phyloP scores from a whole-genome alignment of 2,113 vertebrate genomes.

The Sebastes schlegelii region DNA sequence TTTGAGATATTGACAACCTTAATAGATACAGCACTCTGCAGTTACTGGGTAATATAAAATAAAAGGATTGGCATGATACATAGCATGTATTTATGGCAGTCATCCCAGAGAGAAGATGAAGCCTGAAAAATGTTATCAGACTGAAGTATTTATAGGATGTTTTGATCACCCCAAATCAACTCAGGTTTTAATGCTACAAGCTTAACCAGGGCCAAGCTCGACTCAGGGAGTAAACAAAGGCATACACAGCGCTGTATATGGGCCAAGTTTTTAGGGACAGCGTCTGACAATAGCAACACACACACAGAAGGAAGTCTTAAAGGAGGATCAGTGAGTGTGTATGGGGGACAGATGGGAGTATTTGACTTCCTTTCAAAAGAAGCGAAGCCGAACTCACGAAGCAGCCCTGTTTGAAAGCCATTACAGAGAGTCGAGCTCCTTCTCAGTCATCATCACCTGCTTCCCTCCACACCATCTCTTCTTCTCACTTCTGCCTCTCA shows the following conservation, averaged over 20 bases:
- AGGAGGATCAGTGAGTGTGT: slow-evolving; percentile 64
- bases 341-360: slow-evolving; percentile 73
- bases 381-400: slow-evolving; percentile 40
- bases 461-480: slow-evolving; percentile 38
- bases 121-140: slow-evolving; percentile 13
- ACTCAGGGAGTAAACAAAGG: slow-evolving; percentile 49
- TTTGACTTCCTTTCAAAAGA: slow-evolving; percentile 58
- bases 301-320: slow-evolving; percentile 66
- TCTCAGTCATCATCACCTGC: slow-evolving; percentile 39
- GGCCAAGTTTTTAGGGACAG: slow-evolving; percentile 22
- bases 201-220: slow-evolving; percentile 11
- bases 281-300: slow-evolving; percentile 11
- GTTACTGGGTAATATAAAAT: not conserved
- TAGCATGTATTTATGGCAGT: not conserved
- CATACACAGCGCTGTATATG: slow-evolving; percentile 2
- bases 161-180: slow-evolving; percentile 19
- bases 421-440: slow-evolving; percentile 35
- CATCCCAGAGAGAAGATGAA: not conserved
- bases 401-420: slow-evolving; percentile 42
- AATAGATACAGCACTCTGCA: not conserved
- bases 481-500: slow-evolving; percentile 46
- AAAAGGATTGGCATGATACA: not conserved
- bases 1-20: not conserved
- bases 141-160: slow-evolving; percentile 19
- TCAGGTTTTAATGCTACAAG: slow-evolving; percentile 13